Conservation (phyloP, 2,888 invertebrate species). For the Troilus luridus region DNA sequence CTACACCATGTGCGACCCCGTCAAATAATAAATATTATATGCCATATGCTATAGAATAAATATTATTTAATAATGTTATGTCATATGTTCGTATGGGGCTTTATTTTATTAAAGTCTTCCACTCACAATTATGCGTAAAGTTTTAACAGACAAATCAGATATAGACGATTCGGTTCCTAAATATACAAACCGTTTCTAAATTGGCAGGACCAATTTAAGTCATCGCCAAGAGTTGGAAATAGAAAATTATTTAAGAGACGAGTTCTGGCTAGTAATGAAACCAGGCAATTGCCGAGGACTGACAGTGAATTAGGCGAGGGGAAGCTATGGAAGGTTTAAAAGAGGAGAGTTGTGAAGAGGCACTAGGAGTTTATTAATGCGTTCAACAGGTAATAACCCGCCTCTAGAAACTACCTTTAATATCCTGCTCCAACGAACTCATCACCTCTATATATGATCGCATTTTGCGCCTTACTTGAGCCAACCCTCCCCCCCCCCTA, state of each 20-base stretch:
- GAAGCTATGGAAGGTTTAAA: slow-evolving; percentile 43
- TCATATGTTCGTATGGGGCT: too few species aligned
- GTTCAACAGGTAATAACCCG: slow-evolving; percentile 44
- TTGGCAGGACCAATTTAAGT: neutral
- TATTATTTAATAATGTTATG: too few species aligned
- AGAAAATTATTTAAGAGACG: neutral
- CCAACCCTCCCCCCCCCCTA: slow-evolving; percentile 30
- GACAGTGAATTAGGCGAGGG: neutral
- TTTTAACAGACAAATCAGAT: neutral
- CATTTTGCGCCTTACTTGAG: slow-evolving; percentile 24
- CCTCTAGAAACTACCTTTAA: slow-evolving; percentile 45
- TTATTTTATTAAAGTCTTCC: too few species aligned
- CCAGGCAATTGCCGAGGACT: neutral
- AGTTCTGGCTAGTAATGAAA: neutral
- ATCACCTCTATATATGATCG: slow-evolving; percentile 42
- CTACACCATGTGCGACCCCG: too few species aligned
- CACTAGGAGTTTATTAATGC: slow-evolving; percentile 19
- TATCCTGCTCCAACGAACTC: slow-evolving; percentile 49
- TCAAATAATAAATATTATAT: too few species aligned
- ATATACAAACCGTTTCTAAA: neutral
- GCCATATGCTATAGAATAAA: too few species aligned
- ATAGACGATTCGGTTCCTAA: neutral
- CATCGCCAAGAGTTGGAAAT: neutral
- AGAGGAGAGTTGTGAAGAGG: slow-evolving; percentile 50
- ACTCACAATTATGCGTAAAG: too few species aligned